Evolutionary conservation across 92 coral and sea anemone genomes (phyloP), one percentile per base, ranked within the genome.

Genomic region (Ricordea florida): DNA sequence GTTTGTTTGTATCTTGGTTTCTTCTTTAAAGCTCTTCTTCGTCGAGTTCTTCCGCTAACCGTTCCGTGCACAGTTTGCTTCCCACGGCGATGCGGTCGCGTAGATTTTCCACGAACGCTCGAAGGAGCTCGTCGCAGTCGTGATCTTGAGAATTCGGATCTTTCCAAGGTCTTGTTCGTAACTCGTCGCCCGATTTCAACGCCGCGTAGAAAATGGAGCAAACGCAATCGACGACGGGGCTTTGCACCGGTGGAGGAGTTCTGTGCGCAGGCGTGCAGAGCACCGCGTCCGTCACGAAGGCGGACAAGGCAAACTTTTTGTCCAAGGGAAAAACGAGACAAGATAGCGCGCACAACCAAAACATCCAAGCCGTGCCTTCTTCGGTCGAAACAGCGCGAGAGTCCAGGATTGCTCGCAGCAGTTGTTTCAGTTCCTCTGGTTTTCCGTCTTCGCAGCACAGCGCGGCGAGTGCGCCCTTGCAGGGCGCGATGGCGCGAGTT

Each of bases 311-410:
- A 13, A 40, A 23, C 2, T n/a, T 5, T 14, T 23, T 25, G 10
- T 62, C 69, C 25, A 62, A n/a, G 20, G 52, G 52, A n/a, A 62
- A 62, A 2, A 62, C 37, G 0, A 62, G 14, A 13, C 68, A 61
- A 9, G 68, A 61, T 3, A 61, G 33, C 1, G 21, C 30, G 8
- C 52, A 62, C 13, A 41, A 23, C 69, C 69, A 62, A 23, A 62
- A 0, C 2, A 41, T 10, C 69, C 51, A 62, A 10, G 27, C 3
- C 1, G 69, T 62, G 8, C 69, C 69, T 6, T 37, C 24, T 3
- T 41, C 52, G 31, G 69, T 62, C 13, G 24, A 5, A 7, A 40
- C 2, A 1, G 15, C 52, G 4, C 50, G 51, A 5, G 69, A 62
- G 15, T 13, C 35, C 17, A 6, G 17, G 15, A 62, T 2, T 0